Percentiles rank a stretch among this genome's conserved stretches.
phyloP scores from a whole-genome alignment of 2,888 invertebrate genomes.

The Heliconius ismenius region DNA sequence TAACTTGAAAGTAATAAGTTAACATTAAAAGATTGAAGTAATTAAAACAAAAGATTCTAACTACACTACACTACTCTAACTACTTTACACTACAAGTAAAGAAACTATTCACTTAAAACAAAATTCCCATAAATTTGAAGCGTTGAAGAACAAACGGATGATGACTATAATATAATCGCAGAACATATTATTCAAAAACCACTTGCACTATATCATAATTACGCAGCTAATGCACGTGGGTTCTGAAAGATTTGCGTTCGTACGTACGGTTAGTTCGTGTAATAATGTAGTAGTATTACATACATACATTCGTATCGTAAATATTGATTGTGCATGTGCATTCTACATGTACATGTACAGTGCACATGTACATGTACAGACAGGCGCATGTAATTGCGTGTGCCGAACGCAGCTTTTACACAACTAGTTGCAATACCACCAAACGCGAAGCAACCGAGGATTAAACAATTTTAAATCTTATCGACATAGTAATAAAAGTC shows the following conservation, averaged over 20 bases:
- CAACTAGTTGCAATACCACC: conserved; percentile 79
- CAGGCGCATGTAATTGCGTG: conserved; percentile 80
- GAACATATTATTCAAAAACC: conserved; percentile 13
- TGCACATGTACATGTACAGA: conserved; percentile 59
- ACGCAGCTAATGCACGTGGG: conserved; percentile 23
- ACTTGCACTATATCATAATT: conserved; percentile 26
- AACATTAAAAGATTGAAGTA: neutral
- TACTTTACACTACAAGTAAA: no score
- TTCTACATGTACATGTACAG: conserved; percentile 58
- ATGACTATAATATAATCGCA: conserved; percentile 4
- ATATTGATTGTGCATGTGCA: conserved; percentile 73
- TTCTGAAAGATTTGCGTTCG: conserved; percentile 35
- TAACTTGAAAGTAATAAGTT: neutral
- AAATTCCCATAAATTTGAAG: neutral
- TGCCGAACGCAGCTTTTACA: conserved; percentile 78
- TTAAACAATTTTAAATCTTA: conserved; percentile 32
- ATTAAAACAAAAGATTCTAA: neutral
- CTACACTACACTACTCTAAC: no score
- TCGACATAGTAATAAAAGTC: conserved; percentile 22
- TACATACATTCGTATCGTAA: conserved; percentile 67
- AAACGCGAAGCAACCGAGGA: conserved; percentile 68
- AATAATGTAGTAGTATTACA: conserved; percentile 64
- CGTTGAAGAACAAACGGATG: neutral
- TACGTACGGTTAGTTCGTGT: conserved; percentile 46
- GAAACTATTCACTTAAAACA: neutral